These are phyloP conservation scores for Chaetura pelagica DNA, from an alignment of 2,113 vertebrate genomes.

Conservation along the genomic window DNA sequence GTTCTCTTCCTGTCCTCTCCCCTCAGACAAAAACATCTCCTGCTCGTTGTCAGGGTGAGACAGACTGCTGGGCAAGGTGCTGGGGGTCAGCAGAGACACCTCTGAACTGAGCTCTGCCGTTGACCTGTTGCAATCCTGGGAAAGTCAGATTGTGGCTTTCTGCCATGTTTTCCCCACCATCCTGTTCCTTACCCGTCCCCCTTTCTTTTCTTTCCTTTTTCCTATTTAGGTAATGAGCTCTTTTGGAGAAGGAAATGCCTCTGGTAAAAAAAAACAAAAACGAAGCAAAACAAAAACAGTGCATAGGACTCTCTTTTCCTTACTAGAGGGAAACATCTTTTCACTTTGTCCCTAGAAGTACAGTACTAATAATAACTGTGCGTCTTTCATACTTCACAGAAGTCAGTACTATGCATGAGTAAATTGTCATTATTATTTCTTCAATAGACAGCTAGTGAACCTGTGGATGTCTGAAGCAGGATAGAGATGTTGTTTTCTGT, in stretches of 20 bases:
- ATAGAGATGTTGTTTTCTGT: constrained; percentile 7
- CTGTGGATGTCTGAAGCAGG: neutral
- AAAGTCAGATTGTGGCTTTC: neutral
- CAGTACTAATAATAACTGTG: neutral
- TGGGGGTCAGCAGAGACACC: neutral
- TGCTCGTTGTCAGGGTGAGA: accelerated
- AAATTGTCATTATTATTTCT: constrained; percentile 29
- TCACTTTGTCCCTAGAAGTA: neutral
- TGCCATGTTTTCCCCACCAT: neutral
- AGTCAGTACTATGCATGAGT: neutral
- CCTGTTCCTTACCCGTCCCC: neutral
- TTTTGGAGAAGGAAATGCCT: constrained; percentile 27
- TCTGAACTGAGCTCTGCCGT: neutral
- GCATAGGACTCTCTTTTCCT: neutral
- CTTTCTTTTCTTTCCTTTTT: neutral
- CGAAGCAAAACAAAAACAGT: neutral
- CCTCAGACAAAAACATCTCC: neutral
- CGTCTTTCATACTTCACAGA: constrained; percentile 6
- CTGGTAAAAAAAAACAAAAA: neutral
- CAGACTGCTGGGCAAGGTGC: neutral
- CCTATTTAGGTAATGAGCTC: constrained; percentile 46
- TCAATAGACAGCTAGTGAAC: neutral
- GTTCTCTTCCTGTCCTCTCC: neutral
- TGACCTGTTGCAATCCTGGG: constrained; percentile 11
- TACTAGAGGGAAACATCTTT: neutral